Percentiles rank a stretch among this genome's conserved stretches.
Conservation (phyloP, 2,797 vertebrate species). For the Sorex maritimensis region DNA sequence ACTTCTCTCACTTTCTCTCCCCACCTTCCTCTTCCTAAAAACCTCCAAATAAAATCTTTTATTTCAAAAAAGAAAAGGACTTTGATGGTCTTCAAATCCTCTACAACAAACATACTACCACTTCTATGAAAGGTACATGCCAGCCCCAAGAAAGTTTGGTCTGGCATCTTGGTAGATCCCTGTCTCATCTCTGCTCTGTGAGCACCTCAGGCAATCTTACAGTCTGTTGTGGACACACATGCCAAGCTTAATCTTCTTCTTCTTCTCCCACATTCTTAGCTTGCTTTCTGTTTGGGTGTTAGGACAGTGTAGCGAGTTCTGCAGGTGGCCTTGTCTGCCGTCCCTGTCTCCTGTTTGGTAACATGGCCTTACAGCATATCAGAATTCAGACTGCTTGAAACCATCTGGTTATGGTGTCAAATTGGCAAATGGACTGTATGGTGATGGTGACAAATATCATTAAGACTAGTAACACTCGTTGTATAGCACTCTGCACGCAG, state of each 20-base stretch:
- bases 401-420: too few species aligned
- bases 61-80: background rate
- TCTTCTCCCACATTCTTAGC: background rate
- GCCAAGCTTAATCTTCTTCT: slow-evolving; percentile 32
- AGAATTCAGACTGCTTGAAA: background rate
- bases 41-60: too few species aligned
- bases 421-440: background rate
- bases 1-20: too few species aligned
- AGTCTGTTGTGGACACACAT: background rate
- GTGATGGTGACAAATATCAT: background rate
- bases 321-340: background rate
- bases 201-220: background rate
- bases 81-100: background rate
- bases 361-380: background rate
- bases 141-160: background rate
- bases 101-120: background rate
- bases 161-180: background rate
- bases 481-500: background rate
- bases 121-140: background rate
- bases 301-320: slow-evolving; percentile 59
- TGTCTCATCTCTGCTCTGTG: background rate
- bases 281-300: slow-evolving; percentile 47
- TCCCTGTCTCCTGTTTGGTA: background rate
- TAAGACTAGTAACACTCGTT: background rate
- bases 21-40: too few species aligned